Percentiles rank a stretch among this genome's conserved stretches.
phyloP scores from a whole-genome alignment of 2,888 invertebrate species.

The Archips crataeganus region DNA sequence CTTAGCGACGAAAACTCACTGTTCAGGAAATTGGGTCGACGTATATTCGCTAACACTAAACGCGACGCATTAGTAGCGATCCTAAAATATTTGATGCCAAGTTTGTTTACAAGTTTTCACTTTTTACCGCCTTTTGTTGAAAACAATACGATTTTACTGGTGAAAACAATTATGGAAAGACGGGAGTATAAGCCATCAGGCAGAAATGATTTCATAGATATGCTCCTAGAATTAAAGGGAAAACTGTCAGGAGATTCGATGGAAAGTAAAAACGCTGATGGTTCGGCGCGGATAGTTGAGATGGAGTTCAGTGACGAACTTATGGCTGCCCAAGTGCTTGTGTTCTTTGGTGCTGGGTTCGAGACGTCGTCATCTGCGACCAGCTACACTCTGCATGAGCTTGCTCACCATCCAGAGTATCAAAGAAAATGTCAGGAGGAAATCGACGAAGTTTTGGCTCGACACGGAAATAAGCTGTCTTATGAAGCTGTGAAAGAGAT shows the following conservation, averaged over 20 bases:
- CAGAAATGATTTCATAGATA: slow-evolving; percentile 51
- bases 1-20: slow-evolving; percentile 31
- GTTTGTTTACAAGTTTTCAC: slow-evolving; percentile 6
- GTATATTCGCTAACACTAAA: slow-evolving; percentile 36
- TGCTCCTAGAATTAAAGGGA: slow-evolving; percentile 50
- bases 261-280: slow-evolving; percentile 44
- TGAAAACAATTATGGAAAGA: slow-evolving; percentile 40
- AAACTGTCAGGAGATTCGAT: slow-evolving; percentile 46
- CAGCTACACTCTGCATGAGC: slow-evolving; percentile 48
- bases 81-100: slow-evolving; percentile 26
- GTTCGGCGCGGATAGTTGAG: slow-evolving; percentile 39
- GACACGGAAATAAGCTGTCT: slow-evolving; percentile 48
- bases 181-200: slow-evolving; percentile 48
- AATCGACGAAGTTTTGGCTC: slow-evolving; percentile 48
- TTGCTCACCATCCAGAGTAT: slow-evolving; percentile 48
- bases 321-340: slow-evolving; percentile 49
- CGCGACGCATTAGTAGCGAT: slow-evolving; percentile 26
- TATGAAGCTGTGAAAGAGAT: slow-evolving; percentile 52
- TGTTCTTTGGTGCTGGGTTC: slow-evolving; percentile 52
- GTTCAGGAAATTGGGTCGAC: slow-evolving; percentile 42
- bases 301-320: slow-evolving; percentile 44
- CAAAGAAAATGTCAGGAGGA: slow-evolving; percentile 49
- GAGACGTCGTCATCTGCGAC: slow-evolving; percentile 51
- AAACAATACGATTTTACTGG: slow-evolving; percentile 31
- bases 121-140: slow-evolving; percentile 5